These are phyloP conservation scores for Cynoglossus semilaevis DNA, from an alignment of 2,113 vertebrate species.

Conservation along the genomic window DNA sequence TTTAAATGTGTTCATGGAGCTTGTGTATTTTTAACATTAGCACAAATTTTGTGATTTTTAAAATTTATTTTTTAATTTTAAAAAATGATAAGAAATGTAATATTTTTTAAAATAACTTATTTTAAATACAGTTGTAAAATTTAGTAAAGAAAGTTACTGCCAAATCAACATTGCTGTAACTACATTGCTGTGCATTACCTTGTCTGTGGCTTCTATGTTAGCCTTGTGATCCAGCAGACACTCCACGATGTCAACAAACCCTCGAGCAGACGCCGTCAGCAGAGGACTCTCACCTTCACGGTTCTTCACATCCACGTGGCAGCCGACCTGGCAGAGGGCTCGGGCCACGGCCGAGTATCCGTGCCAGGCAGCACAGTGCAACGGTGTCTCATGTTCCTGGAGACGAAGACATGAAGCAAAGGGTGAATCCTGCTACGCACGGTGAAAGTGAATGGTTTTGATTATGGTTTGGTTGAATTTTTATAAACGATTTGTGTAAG, in stretches of 20 bases:
- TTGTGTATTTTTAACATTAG: no score
- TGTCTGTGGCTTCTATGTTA: conserved; percentile 86
- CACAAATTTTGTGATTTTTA: no score
- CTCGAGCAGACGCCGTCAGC: conserved; percentile 90
- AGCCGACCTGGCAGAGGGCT: conserved; percentile 85
- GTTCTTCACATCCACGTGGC: conserved; percentile 86
- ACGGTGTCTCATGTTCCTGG: conserved; percentile 93
- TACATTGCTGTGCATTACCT: no score
- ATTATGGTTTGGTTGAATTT: no score
- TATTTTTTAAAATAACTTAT: no score
- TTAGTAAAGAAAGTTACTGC: no score
- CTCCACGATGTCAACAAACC: conserved; percentile 93
- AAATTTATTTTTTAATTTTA: no score
- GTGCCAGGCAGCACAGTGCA: conserved; percentile 97
- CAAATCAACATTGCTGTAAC: background rate
- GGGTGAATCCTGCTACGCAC: background rate
- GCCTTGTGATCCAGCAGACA: conserved; percentile 87
- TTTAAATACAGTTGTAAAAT: no score
- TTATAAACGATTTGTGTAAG: background rate
- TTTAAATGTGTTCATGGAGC: no score
- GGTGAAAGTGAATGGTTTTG: background rate
- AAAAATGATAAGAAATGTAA: no score
- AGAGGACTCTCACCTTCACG: conserved; percentile 91
- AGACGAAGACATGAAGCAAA: fast-evolving
- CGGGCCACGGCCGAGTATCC: conserved; percentile 89